Evolutionary conservation across 2,113 vertebrate genomes (phyloP).

Genomic region (Ptyas mucosa): DNA sequence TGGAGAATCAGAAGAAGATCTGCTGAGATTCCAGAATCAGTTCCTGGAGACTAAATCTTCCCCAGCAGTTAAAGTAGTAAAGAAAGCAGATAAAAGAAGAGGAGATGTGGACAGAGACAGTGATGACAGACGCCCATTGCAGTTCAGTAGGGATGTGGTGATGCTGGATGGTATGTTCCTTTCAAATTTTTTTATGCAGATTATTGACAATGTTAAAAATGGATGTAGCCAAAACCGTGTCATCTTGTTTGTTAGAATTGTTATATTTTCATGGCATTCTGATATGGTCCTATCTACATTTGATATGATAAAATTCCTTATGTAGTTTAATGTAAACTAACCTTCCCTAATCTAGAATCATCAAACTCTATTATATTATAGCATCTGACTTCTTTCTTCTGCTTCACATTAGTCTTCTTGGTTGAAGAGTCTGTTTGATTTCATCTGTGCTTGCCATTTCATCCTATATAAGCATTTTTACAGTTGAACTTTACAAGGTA

Average conservation of each 20-base stretch:
- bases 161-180: conserved; percentile 76
- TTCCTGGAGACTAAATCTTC: conserved; percentile 79
- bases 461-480: background rate
- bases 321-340: background rate
- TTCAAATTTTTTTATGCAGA: background rate
- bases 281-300: background rate
- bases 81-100: conserved; percentile 83
- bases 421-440: background rate
- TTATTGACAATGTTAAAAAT: background rate
- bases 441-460: background rate
- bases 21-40: conserved; percentile 83
- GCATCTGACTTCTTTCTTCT: background rate
- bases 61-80: conserved; percentile 79
- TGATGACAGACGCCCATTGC: conserved; percentile 1
- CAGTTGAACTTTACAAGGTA: background rate
- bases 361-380: background rate
- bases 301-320: background rate
- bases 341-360: background rate
- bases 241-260: background rate
- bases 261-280: background rate
- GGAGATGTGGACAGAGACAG: conserved; percentile 50
- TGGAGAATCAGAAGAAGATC: conserved; percentile 87
- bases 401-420: background rate
- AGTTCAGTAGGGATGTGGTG: conserved; percentile 79
- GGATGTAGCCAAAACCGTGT: background rate